These are phyloP conservation scores for Listronotus oregonensis DNA, from an alignment of 1,140 invertebrate species.

Conservation along the genomic window DNA sequence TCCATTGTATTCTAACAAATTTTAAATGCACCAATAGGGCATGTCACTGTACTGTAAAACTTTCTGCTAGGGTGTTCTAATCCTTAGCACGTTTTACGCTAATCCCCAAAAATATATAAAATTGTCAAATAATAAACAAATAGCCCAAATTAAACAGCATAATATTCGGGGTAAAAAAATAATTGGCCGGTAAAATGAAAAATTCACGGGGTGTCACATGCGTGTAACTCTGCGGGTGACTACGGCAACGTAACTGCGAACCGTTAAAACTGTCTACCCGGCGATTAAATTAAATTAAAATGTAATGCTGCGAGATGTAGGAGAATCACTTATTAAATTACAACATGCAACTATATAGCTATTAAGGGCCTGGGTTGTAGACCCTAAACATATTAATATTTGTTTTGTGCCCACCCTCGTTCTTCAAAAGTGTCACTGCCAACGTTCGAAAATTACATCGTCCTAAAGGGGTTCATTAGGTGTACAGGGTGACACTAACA, in stretches of 20 bases:
- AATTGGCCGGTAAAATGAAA: conserved; percentile 9
- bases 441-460: conserved; percentile 21
- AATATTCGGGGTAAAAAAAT: conserved; percentile 6
- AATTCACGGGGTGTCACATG: conserved; percentile 18
- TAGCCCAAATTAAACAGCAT: background rate
- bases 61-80: no score
- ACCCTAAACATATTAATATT: conserved; percentile 41
- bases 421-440: conserved; percentile 37
- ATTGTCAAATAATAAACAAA: background rate
- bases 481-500: conserved; percentile 35
- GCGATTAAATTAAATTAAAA: conserved; percentile 48
- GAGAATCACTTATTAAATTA: conserved; percentile 50
- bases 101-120: no score
- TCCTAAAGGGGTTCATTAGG: conserved; percentile 33
- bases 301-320: conserved; percentile 43
- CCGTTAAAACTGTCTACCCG: conserved; percentile 24
- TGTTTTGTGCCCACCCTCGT: conserved; percentile 36
- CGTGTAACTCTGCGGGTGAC: conserved; percentile 25
- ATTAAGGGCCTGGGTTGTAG: conserved; percentile 38
- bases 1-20: no score
- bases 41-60: no score
- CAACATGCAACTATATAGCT: conserved; percentile 46
- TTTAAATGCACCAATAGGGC: no score
- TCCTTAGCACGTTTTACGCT: background rate
- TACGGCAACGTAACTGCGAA: conserved; percentile 3